Base-by-base conservation (phyloP, 2,888 invertebrate species). In the Scaptomyza flava region DNA sequence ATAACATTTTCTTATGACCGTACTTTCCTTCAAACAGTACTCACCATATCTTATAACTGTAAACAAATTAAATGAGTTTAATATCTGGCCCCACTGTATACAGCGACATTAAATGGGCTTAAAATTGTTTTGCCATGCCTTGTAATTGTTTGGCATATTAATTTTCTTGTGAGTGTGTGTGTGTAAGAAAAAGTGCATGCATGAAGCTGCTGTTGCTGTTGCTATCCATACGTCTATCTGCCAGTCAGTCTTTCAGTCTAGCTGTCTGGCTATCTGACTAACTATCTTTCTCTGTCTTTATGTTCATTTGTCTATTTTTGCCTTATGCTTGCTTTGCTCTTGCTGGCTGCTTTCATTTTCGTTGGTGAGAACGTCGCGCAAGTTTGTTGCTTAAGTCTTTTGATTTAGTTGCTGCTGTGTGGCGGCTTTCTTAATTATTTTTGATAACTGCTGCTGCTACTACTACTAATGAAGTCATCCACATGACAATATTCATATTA, bases 111-210 rank as follows among this genome's bases (percentile, higher is more conserved):
- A 84, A 82, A 63, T 84, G 84, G 81, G 82, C 81, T 84, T 80
- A 78, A 82, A 81, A 84, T 82, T 78, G 84, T 82, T 84, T 82
- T 84, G 67, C 80, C 77, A 70, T 64, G 82, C 72, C 64, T 77
- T 72, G 81, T 81, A 84, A 82, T 84, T 81, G 81, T 81, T 82
- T 80, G 76, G 84, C 73, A 80, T 81, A 82, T 82, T 82, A 76
- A 81, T 82, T 82, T 80, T 72, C 68, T 69, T 66, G 66, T 70
- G 66, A 78, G 78, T 83, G 78, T 79, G 41, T 41, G 41, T 17
- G 41, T 41, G 41, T 41, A 17, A 41, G 17, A 79, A 79, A 79
- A 83, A 82, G 68, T 73, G 81, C 81, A 65, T 78, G 67, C 75
- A 75, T 71, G 63, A 43, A 63, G 50, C 50, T 41, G 41, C 34